Evolutionary conservation across 2,888 invertebrate species (phyloP).

Genomic region (Orchesellides sinensis): DNA sequence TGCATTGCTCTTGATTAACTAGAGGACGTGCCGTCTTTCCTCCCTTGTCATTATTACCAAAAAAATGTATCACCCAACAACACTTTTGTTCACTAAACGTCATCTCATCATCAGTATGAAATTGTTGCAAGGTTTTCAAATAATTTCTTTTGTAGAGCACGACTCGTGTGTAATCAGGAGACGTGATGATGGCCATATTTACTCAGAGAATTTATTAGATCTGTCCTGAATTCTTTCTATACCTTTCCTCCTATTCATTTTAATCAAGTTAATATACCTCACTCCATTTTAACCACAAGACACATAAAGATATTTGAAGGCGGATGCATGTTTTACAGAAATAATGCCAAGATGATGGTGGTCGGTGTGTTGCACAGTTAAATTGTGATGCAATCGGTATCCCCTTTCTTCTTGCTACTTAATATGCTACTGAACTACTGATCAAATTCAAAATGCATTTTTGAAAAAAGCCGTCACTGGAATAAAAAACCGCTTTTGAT

Average conservation of each 20-base stretch:
- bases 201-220: not conserved
- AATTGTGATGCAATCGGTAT: not conserved
- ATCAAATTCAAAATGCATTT: not conserved
- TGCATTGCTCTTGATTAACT: not conserved
- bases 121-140: conserved; percentile 10
- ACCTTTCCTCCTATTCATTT: not conserved
- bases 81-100: not conserved
- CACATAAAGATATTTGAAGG: no score
- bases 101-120: conserved; percentile 15
- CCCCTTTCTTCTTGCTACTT: not conserved
- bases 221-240: not conserved
- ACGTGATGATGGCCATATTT: conserved; percentile 26
- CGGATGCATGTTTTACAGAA: not conserved
- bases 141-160: conserved; percentile 16
- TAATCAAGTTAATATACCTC: no score
- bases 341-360: not conserved
- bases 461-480: not conserved
- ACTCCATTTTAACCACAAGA: no score
- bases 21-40: conserved; percentile 4
- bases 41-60: conserved; percentile 19
- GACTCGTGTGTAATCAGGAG: conserved; percentile 46
- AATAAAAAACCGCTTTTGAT: not conserved
- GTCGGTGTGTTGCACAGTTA: not conserved
- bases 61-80: not conserved
- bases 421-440: not conserved